Evolutionary conservation across 2,888 invertebrate genomes (phyloP).

Genomic region (Philonicus albiceps): DNA sequence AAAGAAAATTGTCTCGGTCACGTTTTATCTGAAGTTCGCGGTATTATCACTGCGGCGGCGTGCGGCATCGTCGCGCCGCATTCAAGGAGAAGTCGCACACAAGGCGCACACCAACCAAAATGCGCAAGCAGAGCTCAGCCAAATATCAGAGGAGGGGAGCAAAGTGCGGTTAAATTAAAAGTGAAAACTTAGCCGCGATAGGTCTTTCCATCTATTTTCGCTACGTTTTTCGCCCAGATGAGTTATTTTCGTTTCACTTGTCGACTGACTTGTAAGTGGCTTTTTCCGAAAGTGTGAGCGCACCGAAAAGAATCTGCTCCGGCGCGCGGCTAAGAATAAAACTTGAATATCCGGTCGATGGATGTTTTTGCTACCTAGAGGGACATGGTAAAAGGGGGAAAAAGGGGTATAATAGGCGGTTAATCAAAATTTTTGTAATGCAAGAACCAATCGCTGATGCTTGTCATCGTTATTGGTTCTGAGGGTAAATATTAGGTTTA

Average conservation of each 20-base stretch:
- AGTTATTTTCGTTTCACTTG: slow-evolving; percentile 26
- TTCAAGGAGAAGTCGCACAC: neutral
- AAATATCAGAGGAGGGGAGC: neutral
- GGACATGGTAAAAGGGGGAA: neutral
- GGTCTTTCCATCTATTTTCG: neutral
- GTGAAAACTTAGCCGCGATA: slow-evolving; percentile 25
- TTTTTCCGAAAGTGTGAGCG: slow-evolving; percentile 5
- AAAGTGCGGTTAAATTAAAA: neutral
- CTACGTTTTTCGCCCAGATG: slow-evolving; percentile 4
- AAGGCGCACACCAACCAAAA: neutral
- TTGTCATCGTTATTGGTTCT: neutral
- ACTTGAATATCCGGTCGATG: slow-evolving; percentile 31
- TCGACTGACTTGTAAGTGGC: neutral
- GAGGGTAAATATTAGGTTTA: neutral
- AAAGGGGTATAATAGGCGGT: neutral
- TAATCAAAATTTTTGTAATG: neutral
- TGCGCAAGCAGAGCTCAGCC: neutral
- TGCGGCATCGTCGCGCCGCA: neutral
- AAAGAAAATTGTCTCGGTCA: neutral
- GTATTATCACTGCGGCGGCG: neutral
- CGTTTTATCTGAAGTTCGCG: neutral
- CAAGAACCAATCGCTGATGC: neutral
- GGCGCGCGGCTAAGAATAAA: slow-evolving; percentile 15
- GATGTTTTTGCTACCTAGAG: neutral
- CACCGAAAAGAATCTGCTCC: neutral